A percentile compares a stretch with the other conserved stretches of the same genome.
phyloP scores from a whole-genome alignment of 2,113 vertebrate genomes.

The Cyanoramphus novaezelandiae region DNA sequence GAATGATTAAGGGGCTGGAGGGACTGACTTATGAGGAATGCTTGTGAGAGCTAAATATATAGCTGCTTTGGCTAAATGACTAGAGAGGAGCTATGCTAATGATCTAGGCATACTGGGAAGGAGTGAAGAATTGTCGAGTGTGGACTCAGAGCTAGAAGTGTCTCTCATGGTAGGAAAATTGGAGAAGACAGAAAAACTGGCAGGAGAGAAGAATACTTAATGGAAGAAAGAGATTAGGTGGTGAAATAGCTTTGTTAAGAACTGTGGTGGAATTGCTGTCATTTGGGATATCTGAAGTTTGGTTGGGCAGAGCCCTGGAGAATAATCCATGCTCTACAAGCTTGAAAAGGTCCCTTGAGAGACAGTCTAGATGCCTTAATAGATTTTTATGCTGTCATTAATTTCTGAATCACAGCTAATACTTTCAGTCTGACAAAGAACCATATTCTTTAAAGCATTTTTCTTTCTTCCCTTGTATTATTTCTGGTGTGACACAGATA shows the following conservation, averaged over 20 bases:
- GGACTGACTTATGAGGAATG: slow-evolving; percentile 68
- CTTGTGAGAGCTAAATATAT: slow-evolving; percentile 61
- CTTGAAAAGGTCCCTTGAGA: slow-evolving; percentile 41
- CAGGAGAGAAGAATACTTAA: background rate
- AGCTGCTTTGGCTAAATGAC: slow-evolving; percentile 56
- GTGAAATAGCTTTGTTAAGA: slow-evolving; percentile 32
- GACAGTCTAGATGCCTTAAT: slow-evolving; percentile 59
- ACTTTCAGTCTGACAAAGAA: slow-evolving; percentile 45
- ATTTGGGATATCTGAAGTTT: slow-evolving; percentile 54
- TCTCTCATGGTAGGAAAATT: background rate
- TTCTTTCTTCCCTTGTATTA: slow-evolving; percentile 5
- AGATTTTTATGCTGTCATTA: slow-evolving; percentile 64
- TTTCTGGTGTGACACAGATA: background rate
- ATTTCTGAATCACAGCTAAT: slow-evolving; percentile 61
- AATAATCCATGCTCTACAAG: slow-evolving; percentile 27
- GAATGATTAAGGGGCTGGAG: slow-evolving; percentile 68
- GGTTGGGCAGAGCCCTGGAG: slow-evolving; percentile 42
- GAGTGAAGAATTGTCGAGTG: slow-evolving; percentile 20
- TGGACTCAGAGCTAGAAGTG: background rate
- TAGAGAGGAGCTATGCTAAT: slow-evolving; percentile 58
- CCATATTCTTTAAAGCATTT: slow-evolving; percentile 22
- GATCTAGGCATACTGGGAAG: slow-evolving; percentile 31
- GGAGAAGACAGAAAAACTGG: background rate
- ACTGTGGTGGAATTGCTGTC: slow-evolving; percentile 6
- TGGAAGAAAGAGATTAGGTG: background rate